Evolutionary conservation across 2,113 vertebrate species (phyloP), one percentile per base, ranked within the genome.

Genomic region (Gasterosteus nipponicus): DNA sequence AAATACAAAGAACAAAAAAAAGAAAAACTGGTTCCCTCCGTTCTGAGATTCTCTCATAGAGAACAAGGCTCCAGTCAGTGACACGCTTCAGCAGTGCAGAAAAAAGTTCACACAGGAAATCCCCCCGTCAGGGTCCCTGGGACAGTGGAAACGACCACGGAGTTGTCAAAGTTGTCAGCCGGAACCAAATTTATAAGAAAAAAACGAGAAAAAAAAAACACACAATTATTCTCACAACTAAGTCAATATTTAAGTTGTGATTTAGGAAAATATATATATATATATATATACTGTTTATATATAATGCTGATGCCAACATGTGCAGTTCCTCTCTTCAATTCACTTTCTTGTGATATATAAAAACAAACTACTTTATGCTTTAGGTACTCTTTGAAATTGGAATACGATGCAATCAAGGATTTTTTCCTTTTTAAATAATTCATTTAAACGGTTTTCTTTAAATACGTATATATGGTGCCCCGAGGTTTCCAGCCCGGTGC

Each of bases 1-100:
- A 80, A 87, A 84, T 38, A 38, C 35, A 29, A 59, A 69, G 47
- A 68, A 79, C 41, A 11, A 11, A 42, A 42, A 42, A 42, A 3
- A 33, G 46, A 63, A 88, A 64, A 76, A 80, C 77, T 78, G 60
- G 80, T 65, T 72, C 87, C 75, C 83, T 85, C 58, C 66, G 53
- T 69, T 86, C 57, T 70, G 77, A 92, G 87, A 82, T 62, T 71
- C 73, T 82, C 73, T 77, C 64, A 72, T 51, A 80, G 86, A 82
- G 80, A 78, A 86, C 67, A 69, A 81, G 73, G 77, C 80, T 81
- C 82, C 74, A 69, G 86, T 92, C 86, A 77, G 84, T 80, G 81
- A 86, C 81, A 62, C 76, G 82, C 71, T 80, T 87, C 85, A 90
- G 83, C 87, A 88, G 90, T 90, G 84, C 87, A 82, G 79, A 81